Conservation (phyloP, 2,888 invertebrate species). For the Rhingia campestris region DNA sequence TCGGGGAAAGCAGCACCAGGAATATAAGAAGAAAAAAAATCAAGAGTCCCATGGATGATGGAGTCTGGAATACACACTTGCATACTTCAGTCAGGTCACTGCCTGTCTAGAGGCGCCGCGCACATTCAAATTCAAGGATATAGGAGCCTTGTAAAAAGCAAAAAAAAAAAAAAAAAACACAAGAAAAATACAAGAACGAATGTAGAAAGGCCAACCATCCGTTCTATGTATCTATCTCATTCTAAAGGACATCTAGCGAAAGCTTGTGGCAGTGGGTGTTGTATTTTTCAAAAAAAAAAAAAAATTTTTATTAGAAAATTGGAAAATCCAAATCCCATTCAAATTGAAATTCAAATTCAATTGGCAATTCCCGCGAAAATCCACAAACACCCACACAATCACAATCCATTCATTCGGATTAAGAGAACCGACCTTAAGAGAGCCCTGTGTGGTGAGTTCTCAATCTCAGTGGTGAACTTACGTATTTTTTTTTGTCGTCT, state of each 20-base stretch:
- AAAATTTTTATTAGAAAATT: slow-evolving; percentile 4
- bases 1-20: slow-evolving; percentile 61
- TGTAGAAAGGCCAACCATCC: slow-evolving; percentile 31
- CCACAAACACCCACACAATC: background rate
- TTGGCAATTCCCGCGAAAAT: slow-evolving; percentile 44
- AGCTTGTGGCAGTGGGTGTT: background rate
- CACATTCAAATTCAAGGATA: slow-evolving; percentile 75
- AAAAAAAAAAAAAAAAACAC: slow-evolving; percentile 17
- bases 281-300: background rate
- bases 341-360: slow-evolving; percentile 19
- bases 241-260: slow-evolving; percentile 58
- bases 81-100: slow-evolving; percentile 74
- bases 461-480: slow-evolving; percentile 58
- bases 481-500: slow-evolving; percentile 4
- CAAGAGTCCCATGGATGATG: slow-evolving; percentile 73
- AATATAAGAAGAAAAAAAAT: slow-evolving; percentile 54
- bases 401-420: slow-evolving; percentile 4
- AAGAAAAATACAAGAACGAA: slow-evolving; percentile 52
- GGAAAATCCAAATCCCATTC: slow-evolving; percentile 1
- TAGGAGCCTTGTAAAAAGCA: slow-evolving; percentile 69
- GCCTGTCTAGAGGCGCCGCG: slow-evolving; percentile 74
- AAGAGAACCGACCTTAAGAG: slow-evolving; percentile 26
- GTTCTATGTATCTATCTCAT: slow-evolving; percentile 48
- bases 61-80: slow-evolving; percentile 74
- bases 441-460: slow-evolving; percentile 42